Conservation (phyloP, 1,140 invertebrate genomes). For the Ectropis grisescens region DNA sequence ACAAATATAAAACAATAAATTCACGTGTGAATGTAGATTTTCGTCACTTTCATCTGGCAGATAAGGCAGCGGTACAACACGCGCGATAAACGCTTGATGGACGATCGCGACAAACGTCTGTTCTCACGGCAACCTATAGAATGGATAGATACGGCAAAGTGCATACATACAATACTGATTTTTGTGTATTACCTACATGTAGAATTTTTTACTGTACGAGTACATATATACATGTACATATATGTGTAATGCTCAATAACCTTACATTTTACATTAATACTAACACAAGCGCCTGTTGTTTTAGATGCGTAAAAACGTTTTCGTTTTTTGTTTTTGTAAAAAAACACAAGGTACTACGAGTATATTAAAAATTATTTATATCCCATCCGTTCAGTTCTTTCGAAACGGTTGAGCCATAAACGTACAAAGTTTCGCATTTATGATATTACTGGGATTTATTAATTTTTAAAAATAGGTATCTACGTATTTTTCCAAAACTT, state of each 20-base stretch:
- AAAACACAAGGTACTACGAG: too few species aligned
- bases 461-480: too few species aligned
- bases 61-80: conserved; percentile 36
- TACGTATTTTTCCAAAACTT: too few species aligned
- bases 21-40: too few species aligned
- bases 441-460: too few species aligned
- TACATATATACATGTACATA: background rate
- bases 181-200: background rate
- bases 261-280: background rate
- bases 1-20: too few species aligned
- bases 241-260: background rate
- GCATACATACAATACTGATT: background rate
- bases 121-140: conserved; percentile 19
- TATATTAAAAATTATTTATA: too few species aligned
- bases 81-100: conserved; percentile 48
- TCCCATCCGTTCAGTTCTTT: too few species aligned
- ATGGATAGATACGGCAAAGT: conserved; percentile 17
- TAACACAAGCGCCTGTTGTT: background rate
- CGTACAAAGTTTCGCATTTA: too few species aligned
- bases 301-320: background rate
- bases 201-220: background rate
- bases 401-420: too few species aligned
- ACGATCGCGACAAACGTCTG: conserved; percentile 37
- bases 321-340: too few species aligned
- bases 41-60: conserved; percentile 36